These are phyloP conservation scores for Orthonyx spaldingii DNA, from an alignment of 2,113 vertebrate species.

Conservation along the genomic window DNA sequence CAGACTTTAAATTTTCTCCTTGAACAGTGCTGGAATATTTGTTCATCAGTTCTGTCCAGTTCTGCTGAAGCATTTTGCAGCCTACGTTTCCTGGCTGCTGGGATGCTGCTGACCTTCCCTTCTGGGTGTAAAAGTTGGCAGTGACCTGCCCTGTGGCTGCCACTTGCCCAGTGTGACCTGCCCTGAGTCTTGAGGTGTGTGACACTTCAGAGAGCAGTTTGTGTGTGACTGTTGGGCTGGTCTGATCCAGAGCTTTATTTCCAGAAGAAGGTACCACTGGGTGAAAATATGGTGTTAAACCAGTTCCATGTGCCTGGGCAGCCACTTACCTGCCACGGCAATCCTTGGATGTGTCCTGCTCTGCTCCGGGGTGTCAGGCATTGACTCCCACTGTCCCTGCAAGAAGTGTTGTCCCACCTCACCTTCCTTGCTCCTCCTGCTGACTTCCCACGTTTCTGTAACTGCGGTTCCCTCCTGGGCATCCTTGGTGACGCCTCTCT, in stretches of 20 bases:
- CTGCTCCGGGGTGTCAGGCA: fast-evolving
- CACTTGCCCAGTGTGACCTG: background rate
- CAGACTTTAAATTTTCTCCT: background rate
- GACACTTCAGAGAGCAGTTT: background rate
- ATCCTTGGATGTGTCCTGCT: background rate
- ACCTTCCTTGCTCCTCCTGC: background rate
- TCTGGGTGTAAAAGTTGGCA: background rate
- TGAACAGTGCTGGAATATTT: background rate
- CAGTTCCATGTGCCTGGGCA: background rate
- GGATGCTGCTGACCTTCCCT: background rate
- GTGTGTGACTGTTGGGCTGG: background rate
- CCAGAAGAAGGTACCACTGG: background rate
- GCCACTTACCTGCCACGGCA: fast-evolving
- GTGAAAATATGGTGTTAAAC: background rate
- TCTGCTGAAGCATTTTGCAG: background rate
- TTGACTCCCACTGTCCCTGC: background rate
- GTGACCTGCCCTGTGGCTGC: background rate
- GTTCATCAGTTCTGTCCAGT: background rate
- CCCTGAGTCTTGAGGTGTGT: background rate
- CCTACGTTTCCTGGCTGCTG: fast-evolving
- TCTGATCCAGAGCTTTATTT: background rate
- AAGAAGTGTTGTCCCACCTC: background rate
- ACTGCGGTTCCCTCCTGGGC: background rate
- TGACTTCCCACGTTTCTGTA: background rate
- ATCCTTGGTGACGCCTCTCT: background rate